Percentiles rank a stretch among this genome's conserved stretches.
Evolutionary conservation across 2,797 vertebrate species (phyloP).

Genomic region (Onychomys leucogaster): DNA sequence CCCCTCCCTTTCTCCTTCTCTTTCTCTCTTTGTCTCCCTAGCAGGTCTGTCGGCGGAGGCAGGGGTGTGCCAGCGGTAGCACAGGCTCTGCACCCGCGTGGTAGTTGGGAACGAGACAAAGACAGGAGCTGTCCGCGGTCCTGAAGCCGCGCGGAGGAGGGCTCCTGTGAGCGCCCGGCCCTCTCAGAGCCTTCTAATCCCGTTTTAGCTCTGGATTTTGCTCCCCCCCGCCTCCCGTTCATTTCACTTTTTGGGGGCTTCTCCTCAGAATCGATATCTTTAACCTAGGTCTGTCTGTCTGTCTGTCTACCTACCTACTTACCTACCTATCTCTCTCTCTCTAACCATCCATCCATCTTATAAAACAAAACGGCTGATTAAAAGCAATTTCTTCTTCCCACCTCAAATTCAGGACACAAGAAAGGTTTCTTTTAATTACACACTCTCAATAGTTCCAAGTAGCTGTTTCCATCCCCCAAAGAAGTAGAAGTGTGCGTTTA

Average conservation of each 20-base stretch:
- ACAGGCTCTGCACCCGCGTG: accelerated
- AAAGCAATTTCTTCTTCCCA: conserved; percentile 68
- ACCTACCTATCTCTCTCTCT: neutral
- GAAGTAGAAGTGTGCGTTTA: neutral
- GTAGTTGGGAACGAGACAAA: conserved; percentile 62
- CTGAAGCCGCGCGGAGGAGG: conserved; percentile 76
- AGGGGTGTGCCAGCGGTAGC: neutral
- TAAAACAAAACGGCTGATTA: conserved; percentile 52
- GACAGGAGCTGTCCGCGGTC: conserved; percentile 86
- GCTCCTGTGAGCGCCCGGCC: neutral
- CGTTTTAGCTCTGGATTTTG: neutral
- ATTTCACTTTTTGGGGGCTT: neutral
- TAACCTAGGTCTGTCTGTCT: neutral
- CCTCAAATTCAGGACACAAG: conserved; percentile 21
- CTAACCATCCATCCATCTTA: neutral
- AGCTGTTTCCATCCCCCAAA: neutral
- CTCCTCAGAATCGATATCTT: neutral
- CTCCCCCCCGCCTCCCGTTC: neutral
- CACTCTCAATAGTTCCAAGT: neutral
- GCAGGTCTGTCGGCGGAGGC: conserved; percentile 58
- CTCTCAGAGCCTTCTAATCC: neutral
- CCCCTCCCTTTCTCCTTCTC: neutral
- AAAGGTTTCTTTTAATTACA: conserved; percentile 45
- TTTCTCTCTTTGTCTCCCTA: neutral
- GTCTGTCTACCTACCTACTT: neutral